phyloP scores from a whole-genome alignment of 2,113 vertebrate genomes.

The Laticauda laticaudata region DNA sequence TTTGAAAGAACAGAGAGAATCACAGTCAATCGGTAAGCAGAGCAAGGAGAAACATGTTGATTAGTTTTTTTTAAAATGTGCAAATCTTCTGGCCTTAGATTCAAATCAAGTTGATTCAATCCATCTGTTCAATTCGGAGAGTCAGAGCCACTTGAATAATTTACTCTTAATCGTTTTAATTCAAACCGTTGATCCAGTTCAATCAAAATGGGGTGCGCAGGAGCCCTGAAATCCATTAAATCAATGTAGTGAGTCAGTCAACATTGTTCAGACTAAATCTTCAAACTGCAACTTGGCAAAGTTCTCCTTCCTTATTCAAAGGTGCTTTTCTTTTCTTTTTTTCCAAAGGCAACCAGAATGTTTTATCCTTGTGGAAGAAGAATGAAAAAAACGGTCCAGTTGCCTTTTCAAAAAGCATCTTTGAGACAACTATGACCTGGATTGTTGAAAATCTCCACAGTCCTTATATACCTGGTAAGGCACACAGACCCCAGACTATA shows the following conservation, averaged over 20 bases:
- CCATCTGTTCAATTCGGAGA: background rate
- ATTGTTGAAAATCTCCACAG: background rate
- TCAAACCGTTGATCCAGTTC: background rate
- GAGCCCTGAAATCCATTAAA: background rate
- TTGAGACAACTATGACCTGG: background rate
- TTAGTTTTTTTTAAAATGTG: background rate
- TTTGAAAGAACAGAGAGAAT: background rate
- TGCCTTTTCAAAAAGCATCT: background rate
- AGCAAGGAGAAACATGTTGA: background rate
- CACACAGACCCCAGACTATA: background rate
- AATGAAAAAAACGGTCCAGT: fast-evolving
- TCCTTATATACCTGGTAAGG: background rate
- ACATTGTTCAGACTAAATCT: background rate
- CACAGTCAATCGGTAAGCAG: background rate
- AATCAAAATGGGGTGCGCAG: background rate
- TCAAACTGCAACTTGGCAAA: background rate
- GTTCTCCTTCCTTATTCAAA: background rate
- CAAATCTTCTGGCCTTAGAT: background rate
- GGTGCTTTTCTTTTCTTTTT: background rate
- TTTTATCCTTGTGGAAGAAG: background rate
- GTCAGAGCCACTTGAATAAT: background rate
- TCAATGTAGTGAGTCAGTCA: background rate
- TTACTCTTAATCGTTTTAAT: background rate
- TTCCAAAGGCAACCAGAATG: background rate
- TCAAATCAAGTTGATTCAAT: background rate